Base-by-base conservation (phyloP, 2,797 vertebrate species). In the Mus minutoides region DNA sequence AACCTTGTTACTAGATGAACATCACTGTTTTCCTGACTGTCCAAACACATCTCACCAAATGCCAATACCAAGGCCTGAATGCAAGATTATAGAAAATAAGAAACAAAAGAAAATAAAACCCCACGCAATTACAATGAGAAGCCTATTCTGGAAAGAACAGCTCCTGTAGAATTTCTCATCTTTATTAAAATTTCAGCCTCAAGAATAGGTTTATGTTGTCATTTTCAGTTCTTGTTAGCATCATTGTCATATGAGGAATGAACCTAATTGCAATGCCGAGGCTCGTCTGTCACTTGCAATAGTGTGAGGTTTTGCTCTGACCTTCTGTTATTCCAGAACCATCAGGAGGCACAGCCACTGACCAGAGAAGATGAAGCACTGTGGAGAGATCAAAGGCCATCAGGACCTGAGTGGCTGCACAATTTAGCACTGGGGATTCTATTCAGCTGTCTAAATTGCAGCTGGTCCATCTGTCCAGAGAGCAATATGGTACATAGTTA, bases 211-310 rank as follows among this genome's bases (percentile, higher is more conserved):
- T 85, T 90, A 29, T 86, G 76, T 89, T 92, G 88, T 92, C 43
- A 52, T 94, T 96, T 97, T 97, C 89, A 96, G 84, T 92, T 96
- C 94, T 96, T 75, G 37, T 97, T 96, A 97, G 46, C 76, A 67
- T 96, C 83, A 75, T 94, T 97, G 95, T 97, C 88, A 49, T 90
- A 94, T 1, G 92, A 91, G 84, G 79, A 94, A 94, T 11, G 90
- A 97, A 29, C 49, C 94, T 90, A 94, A 96, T 96, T 95, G 89
- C 91, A 78, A 29, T 94, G 93, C 71, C 34, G 82, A 7, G 2
- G 34, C 34, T 6, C 17, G 60, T 94, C 89, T 93, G 80, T 92
- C 79, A 77, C 79, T 92, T 56, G 89, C 80, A 91, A 82, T 94
- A 29, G 67, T 49, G 9, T 3, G 21, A 73, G 43, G 58, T 67